These are phyloP conservation scores for Drosophila suboccidentalis DNA, from an alignment of 2,888 invertebrate species.

Conservation along the genomic window DNA sequence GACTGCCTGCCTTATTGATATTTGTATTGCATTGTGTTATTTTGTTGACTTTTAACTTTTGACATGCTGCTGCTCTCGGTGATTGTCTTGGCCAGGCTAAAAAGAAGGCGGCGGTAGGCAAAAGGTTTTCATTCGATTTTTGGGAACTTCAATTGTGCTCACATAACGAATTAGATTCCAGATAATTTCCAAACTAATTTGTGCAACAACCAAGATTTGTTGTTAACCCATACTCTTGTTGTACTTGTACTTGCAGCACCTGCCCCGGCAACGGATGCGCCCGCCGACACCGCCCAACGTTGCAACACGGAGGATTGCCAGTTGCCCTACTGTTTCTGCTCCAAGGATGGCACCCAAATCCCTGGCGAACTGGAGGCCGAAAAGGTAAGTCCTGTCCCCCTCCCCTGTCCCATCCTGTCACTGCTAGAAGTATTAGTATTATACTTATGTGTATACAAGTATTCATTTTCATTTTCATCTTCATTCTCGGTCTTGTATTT, in stretches of 20 bases:
- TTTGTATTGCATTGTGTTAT: conserved; percentile 77
- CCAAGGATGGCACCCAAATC: conserved; percentile 94
- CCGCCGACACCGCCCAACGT: conserved; percentile 91
- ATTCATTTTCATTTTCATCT: conserved; percentile 6
- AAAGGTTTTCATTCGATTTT: conserved; percentile 34
- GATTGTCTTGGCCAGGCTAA: conserved; percentile 20
- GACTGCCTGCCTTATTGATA: conserved; percentile 69
- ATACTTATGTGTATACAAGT: conserved; percentile 2
- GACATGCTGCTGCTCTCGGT: conserved; percentile 38
- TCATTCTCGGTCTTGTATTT: background rate
- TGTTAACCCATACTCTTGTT: background rate
- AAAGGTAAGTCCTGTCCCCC: conserved; percentile 88
- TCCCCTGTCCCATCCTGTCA: background rate
- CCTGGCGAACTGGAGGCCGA: conserved; percentile 93
- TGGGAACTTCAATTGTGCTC: conserved; percentile 33
- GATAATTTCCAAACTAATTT: conserved; percentile 71
- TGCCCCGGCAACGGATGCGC: conserved; percentile 93
- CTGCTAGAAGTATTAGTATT: background rate
- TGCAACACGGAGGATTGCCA: conserved; percentile 92
- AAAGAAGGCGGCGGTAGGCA: background rate
- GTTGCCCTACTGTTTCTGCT: conserved; percentile 96
- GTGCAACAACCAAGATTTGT: conserved; percentile 7
- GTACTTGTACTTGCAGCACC: conserved; percentile 87
- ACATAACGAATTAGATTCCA: conserved; percentile 64
- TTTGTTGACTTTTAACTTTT: conserved; percentile 74